Percentiles rank a stretch among this genome's conserved stretches.
These are phyloP conservation scores for Potamilus streckersoni DNA, from an alignment of 1,140 invertebrate genomes.

Conservation along the genomic window DNA sequence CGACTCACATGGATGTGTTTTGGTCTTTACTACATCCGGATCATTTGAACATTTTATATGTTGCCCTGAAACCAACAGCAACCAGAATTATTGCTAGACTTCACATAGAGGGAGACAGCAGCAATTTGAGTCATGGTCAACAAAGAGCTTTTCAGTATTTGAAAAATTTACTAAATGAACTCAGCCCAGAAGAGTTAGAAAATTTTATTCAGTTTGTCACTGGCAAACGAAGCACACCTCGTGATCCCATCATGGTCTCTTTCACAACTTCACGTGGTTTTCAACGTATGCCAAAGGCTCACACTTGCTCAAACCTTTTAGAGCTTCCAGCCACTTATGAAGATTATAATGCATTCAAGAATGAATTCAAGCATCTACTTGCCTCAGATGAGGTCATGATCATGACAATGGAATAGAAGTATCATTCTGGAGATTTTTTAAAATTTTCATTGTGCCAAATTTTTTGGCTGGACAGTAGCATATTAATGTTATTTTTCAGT, in stretches of 20 bases:
- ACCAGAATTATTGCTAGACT: constrained; percentile 10
- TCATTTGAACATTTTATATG: constrained; percentile 1
- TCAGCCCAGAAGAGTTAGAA: background rate
- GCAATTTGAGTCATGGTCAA: background rate
- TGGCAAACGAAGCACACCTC: constrained; percentile 6
- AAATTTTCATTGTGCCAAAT: no score
- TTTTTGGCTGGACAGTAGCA: no score
- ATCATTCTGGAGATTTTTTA: no score
- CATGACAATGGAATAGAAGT: no score
- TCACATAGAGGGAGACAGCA: background rate
- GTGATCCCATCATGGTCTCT: constrained; percentile 2
- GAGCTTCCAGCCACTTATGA: constrained; percentile 15
- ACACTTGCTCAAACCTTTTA: constrained; percentile 18
- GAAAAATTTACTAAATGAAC: constrained; percentile 10
- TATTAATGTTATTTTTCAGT: no score
- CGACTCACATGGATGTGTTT: constrained; percentile 6
- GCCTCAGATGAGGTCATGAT: constrained; percentile 12
- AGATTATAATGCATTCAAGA: constrained; percentile 13
- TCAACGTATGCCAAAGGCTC: constrained; percentile 7
- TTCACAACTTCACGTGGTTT: constrained; percentile 6
- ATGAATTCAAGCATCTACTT: constrained; percentile 14
- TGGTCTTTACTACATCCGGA: constrained; percentile 7
- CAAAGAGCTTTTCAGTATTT: constrained; percentile 5
- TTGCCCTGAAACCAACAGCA: constrained; percentile 15
- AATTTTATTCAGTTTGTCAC: constrained; percentile 20